These are phyloP conservation scores for Lysiphlebus fabarum DNA, from an alignment of 1,140 invertebrate species.

Conservation along the genomic window DNA sequence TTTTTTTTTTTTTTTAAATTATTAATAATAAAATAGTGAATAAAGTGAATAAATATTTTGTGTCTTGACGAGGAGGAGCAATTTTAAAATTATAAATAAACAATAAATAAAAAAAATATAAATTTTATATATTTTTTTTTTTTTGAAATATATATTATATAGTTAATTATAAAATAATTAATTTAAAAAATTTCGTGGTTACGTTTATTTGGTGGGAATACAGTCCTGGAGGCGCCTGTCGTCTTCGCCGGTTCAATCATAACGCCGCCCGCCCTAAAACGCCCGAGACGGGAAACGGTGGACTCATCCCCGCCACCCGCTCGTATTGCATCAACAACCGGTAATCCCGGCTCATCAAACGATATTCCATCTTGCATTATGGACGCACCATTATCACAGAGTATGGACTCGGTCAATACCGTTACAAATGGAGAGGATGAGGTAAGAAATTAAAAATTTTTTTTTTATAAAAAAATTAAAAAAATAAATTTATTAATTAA, in stretches of 20 bases:
- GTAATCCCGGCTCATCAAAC: constrained; percentile 48
- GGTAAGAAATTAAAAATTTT: constrained; percentile 71
- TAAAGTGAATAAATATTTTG: too few species aligned
- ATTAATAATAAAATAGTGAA: too few species aligned
- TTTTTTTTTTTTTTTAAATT: too few species aligned
- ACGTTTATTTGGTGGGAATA: constrained; percentile 43
- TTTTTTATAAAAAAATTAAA: background rate
- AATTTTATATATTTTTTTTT: too few species aligned
- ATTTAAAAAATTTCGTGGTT: too few species aligned
- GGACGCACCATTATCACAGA: constrained; percentile 70
- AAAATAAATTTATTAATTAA: too few species aligned
- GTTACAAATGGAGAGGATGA: constrained; percentile 83
- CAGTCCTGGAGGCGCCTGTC: constrained; percentile 54
- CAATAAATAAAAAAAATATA: too few species aligned
- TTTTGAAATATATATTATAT: too few species aligned
- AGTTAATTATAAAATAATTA: too few species aligned
- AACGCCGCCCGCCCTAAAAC: constrained; percentile 59
- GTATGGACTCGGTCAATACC: constrained; percentile 90
- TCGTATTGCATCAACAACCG: constrained; percentile 42
- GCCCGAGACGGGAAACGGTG: constrained; percentile 59
- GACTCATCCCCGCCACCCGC: constrained; percentile 53
- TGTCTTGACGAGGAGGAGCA: too few species aligned
- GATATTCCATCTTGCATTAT: constrained; percentile 53
- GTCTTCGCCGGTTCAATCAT: constrained; percentile 55
- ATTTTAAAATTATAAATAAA: too few species aligned